phyloP scores from a whole-genome alignment of 2,797 vertebrate genomes.

The Setipinna tenuifilis region DNA sequence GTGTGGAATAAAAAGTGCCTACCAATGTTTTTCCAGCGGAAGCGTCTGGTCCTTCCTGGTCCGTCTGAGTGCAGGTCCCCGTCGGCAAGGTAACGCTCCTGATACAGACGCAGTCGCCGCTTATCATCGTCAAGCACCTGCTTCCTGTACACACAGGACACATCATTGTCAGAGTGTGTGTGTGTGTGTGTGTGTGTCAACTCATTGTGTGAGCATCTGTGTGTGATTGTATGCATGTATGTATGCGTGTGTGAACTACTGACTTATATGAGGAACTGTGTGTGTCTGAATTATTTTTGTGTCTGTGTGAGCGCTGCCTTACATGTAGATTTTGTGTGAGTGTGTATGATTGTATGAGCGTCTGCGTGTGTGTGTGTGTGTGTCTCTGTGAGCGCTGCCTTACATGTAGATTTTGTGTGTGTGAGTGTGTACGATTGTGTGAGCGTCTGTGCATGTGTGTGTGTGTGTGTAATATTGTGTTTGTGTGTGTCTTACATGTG shows the following conservation, averaged over 20 bases:
- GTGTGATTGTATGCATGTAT: no score
- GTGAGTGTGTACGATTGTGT: no score
- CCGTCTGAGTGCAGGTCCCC: constrained; percentile 95
- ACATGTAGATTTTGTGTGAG: neutral
- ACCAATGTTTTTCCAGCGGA: constrained; percentile 95
- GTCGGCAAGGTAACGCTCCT: constrained; percentile 91
- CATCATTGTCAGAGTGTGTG: neutral
- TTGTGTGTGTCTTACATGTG: constrained; percentile 85
- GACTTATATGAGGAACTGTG: no score
- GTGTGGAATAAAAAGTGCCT: constrained; percentile 11
- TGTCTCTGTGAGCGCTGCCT: no score
- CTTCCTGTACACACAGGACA: constrained; percentile 78
- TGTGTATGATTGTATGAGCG: neutral
- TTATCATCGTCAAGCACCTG: constrained; percentile 93
- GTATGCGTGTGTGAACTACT: no score
- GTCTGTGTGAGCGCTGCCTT: neutral
- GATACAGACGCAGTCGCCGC: constrained; percentile 87
- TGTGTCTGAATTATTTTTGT: no score
- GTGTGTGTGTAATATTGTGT: no score
- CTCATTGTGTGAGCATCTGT: neutral
- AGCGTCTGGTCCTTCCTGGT: constrained; percentile 88
- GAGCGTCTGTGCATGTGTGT: no score
- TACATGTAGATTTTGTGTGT: no score
- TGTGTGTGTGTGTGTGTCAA: neutral
- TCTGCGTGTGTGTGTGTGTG: no score